Evolutionary conservation across 1,140 invertebrate species (phyloP), one percentile per base, ranked within the genome.

Genomic region (Eumaeus atala): DNA sequence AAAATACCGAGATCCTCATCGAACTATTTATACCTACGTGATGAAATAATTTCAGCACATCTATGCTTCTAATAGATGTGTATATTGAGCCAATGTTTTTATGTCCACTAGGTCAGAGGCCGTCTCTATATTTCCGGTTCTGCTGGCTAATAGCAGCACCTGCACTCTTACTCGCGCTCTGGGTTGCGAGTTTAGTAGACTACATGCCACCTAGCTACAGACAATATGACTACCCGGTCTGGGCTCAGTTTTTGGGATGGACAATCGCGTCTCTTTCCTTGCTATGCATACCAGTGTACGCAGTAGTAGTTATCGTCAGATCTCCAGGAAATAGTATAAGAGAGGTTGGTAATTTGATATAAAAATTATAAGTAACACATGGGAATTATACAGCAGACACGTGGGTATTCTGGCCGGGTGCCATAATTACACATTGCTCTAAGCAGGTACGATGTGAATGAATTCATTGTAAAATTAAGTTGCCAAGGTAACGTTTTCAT

Each of bases 191-290:
- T 67, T 88, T 96, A 66, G 92, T 96, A 34, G 95, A 96, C 82
- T 96, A 97, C 77, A 91, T 93, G 66, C 91, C 93, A 18, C 94
- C 95, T 1, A 93, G 91, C 44, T 95, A 96, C 72, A 92, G 92
- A 8, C 87, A 90, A 16, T 96, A 96, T 67, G 84, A 88, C 16
- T 97, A 95, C 79, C 95, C 96, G 0, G 77, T 79, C 52, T 97
- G 95, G 95, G 95, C 95, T 8, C 92, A 95, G 70, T 91, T 89
- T 3, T 80, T 97, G 12, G 96, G 96, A n/a, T 97, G 96, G 96
- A 88, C 91, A 54, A 93, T 97, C 54, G 92, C 95, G 5, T 92
- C 92, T 7, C 79, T 94, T 11, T 96, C 95, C 2, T 88, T 97
- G 33, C 75, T 95, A n/a, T 96, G 95, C 72, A 95, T 97, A 78